Conservation (phyloP, 2,797 vertebrate species). For the Bucorvus abyssinicus region DNA sequence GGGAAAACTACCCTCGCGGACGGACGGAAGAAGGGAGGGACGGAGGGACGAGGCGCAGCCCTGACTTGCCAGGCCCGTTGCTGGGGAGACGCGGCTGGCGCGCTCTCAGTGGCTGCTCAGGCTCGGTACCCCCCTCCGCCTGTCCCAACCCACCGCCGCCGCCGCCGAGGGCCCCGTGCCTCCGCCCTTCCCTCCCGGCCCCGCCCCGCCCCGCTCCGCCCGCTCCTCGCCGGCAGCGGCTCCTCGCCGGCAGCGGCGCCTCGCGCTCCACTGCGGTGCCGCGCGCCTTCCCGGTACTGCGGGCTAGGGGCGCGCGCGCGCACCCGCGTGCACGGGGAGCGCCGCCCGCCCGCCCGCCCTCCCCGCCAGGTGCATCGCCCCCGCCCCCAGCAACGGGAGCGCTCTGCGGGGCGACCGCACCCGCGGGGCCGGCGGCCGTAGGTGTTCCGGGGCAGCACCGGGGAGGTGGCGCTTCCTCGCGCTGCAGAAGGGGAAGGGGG, state of each 20-base stretch:
- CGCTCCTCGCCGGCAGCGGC: too few species aligned
- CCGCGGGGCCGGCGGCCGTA: not conserved
- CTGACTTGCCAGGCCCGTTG: conserved; percentile 54
- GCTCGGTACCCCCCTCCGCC: not conserved
- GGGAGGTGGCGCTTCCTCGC: not conserved
- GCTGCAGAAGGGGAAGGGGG: not conserved
- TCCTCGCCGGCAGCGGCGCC: not conserved
- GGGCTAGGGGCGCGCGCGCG: not conserved
- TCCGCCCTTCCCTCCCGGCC: not conserved
- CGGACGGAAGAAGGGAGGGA: not conserved
- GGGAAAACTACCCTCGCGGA: not conserved
- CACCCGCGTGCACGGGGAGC: not conserved
- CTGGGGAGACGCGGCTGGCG: conserved; percentile 48
- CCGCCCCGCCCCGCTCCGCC: not conserved
- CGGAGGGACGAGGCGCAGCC: not conserved
- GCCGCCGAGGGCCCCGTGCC: not conserved
- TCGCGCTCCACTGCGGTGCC: not conserved
- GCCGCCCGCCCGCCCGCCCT: not conserved
- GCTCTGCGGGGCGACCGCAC: not conserved
- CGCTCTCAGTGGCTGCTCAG: conserved; percentile 24
- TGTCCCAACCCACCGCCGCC: not conserved
- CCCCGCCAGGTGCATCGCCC: not conserved
- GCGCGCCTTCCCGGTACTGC: not conserved
- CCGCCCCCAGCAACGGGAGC: not conserved
- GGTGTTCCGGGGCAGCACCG: not conserved